Base-by-base conservation (phyloP, 2,113 vertebrate genomes). In the Plestiodon gilberti region DNA sequence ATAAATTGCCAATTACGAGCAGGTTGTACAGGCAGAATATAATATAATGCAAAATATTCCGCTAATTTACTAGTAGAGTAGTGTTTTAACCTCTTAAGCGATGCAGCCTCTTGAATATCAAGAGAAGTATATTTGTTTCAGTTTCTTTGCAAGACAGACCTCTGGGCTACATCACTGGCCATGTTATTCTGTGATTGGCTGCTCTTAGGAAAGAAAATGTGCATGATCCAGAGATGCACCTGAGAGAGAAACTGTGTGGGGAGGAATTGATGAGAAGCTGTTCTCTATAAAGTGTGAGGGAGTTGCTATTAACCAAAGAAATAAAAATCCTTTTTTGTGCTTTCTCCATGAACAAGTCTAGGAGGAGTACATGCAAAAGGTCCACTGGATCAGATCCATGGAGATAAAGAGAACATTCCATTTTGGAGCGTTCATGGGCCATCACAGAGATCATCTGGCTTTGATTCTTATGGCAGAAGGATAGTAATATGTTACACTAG, bases 1-100 rank as follows among this genome's bases (percentile, higher is more conserved):
- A 75, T 80, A 92, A 89, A 74, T 92, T 93, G 90, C 61, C 73
- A 67, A 79, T 79, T 94, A 90, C 35, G 79, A 35, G 23, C 90
- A 33, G 78, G 77, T 88, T 85, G 89, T 82, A 89, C 48, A 78
- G 84, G 25, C 87, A 70, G 71, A 17, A 81, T 38, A 64, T 83
- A 82, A 90, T 90, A 67, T 77, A 82, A 91, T 87, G 55, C 74
- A 84, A 64, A 89, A 87, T 75, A 87, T 93, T 84, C 80, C 52
- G n/a, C 33, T 0, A 0, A n/a, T 78, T 92, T 90, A 86, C 40
- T 61, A 79, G 64, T 78, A 90, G 38, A 89, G 87, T 55, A 87
- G 25, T 69, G 43, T 89, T 90, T 88, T 83, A 88, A 90, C 40
- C 81, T 90, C 85, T 92, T 90, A 89, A 78, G 48, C 17, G 28